Conservation (phyloP, 2,888 invertebrate species). For the Agriotes lineatus region DNA sequence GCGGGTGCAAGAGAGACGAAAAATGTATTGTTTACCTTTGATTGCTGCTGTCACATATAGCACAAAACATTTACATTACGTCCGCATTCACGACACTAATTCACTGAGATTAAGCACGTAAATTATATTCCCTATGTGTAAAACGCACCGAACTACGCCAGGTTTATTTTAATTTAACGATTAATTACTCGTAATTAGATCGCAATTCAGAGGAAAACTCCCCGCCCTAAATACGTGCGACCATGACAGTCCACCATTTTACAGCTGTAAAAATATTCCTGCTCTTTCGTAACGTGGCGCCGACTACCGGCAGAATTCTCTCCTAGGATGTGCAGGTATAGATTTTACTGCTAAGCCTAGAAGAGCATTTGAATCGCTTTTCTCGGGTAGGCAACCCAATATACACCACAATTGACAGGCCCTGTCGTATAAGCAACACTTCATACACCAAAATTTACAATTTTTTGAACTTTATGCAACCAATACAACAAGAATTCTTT, state of each 20-base stretch:
- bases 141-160: conserved; percentile 27
- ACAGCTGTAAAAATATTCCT: conserved; percentile 53
- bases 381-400: conserved; percentile 1
- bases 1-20: conserved; percentile 55
- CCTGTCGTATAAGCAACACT: not conserved
- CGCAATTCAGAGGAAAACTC: conserved; percentile 58
- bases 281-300: conserved; percentile 28
- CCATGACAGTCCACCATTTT: conserved; percentile 66
- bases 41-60: conserved; percentile 57
- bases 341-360: conserved; percentile 1
- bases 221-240: conserved; percentile 66
- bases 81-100: conserved; percentile 27
- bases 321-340: conserved; percentile 1
- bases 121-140: conserved; percentile 39
- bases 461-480: conserved; percentile 5
- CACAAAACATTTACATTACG: conserved; percentile 45
- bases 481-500: too few relatives aligned
- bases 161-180: conserved; percentile 44
- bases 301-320: conserved; percentile 32
- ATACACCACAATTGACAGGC: not conserved
- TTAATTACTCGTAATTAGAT: conserved; percentile 53
- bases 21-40: conserved; percentile 64
- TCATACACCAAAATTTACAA: not conserved
- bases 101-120: conserved; percentile 29
- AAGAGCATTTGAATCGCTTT: not conserved